Evolutionary conservation across 2,113 vertebrate species (phyloP).

Genomic region (Ploceus nigricollis): DNA sequence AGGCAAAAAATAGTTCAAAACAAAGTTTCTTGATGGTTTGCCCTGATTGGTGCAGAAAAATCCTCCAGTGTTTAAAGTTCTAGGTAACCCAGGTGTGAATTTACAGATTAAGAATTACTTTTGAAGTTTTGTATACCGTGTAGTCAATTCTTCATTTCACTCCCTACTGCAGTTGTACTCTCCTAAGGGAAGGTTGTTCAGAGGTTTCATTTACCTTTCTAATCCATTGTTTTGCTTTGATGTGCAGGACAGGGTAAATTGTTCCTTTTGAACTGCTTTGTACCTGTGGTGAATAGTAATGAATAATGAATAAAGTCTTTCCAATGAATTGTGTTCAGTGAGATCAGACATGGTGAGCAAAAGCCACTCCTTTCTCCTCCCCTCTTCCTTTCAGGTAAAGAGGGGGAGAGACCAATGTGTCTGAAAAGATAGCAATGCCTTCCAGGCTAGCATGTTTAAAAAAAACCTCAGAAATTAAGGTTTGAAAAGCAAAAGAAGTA

Average conservation of each 20-base stretch:
- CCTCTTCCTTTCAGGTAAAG: background rate
- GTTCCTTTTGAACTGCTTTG: background rate
- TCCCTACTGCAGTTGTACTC: background rate
- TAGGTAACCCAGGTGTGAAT: background rate
- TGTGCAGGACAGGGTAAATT: background rate
- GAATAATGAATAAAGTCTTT: background rate
- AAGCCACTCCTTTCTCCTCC: background rate
- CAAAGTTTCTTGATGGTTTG: background rate
- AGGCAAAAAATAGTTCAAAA: background rate
- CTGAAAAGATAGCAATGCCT: background rate
- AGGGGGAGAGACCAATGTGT: fast-evolving
- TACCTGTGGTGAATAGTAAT: background rate
- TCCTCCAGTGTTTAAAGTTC: background rate
- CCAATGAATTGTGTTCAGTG: background rate
- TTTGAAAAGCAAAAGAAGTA: background rate
- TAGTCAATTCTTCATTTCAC: background rate
- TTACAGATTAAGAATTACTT: background rate
- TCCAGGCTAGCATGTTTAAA: background rate
- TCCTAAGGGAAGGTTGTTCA: background rate
- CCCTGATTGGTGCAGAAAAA: background rate
- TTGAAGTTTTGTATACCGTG: background rate
- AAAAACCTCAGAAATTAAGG: background rate
- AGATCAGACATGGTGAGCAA: background rate
- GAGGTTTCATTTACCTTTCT: background rate
- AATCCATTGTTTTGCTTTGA: constrained; percentile 9